Evolutionary conservation across 2,113 vertebrate genomes (phyloP).

Genomic region (Menidia beryllina): DNA sequence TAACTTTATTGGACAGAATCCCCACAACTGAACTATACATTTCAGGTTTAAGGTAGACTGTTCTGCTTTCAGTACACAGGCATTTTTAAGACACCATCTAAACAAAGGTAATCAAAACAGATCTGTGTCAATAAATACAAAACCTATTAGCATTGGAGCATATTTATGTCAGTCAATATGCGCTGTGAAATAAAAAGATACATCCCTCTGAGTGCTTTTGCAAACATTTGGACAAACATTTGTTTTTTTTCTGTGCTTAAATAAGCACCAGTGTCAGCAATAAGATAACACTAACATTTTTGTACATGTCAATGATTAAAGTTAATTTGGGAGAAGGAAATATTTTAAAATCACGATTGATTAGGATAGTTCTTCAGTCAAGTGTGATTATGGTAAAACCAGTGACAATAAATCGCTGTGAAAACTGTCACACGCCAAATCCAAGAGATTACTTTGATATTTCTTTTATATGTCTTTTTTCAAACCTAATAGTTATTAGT

Average conservation of each 20-base stretch:
- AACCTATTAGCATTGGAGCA: too few species aligned
- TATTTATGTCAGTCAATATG: too few species aligned
- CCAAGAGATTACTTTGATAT: conserved; percentile 13
- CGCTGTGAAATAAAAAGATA: conserved; percentile 18
- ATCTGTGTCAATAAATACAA: too few species aligned
- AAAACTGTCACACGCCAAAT: neutral
- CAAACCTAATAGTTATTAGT: conserved; percentile 14
- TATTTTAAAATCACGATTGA: conserved; percentile 13
- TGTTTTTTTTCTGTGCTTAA: neutral
- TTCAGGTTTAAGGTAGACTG: conserved; percentile 1
- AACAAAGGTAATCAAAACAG: neutral
- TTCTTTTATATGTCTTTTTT: neutral
- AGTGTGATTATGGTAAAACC: conserved; percentile 6
- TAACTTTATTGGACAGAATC: conserved; percentile 30
- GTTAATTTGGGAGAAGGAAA: conserved; percentile 19
- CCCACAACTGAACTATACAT: conserved; percentile 1
- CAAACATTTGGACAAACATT: conserved; percentile 20
- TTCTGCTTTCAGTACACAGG: neutral
- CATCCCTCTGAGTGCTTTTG: conserved; percentile 15
- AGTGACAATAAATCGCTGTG: neutral
- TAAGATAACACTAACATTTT: neutral
- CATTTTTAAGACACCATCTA: neutral
- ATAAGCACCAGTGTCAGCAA: conserved; percentile 14
- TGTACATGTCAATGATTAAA: neutral
- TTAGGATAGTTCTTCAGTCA: conserved; percentile 30